Percentiles rank a stretch among this genome's conserved stretches.
Conservation (phyloP, 2,888 invertebrate species). For the Zootermopsis nevadensis region DNA sequence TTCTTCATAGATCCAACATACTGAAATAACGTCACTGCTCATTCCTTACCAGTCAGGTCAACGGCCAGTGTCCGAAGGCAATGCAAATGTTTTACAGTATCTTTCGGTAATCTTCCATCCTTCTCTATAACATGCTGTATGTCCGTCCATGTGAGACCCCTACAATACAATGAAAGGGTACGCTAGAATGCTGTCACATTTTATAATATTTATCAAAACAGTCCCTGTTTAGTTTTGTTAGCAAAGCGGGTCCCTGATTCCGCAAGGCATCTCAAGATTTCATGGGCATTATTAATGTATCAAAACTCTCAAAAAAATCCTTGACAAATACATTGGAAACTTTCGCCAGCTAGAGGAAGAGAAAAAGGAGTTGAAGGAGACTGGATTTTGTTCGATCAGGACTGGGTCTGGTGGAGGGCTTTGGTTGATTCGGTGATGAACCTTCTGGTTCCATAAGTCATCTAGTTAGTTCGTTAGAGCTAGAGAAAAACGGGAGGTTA, state of each 20-base stretch:
- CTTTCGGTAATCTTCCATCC: constrained; percentile 61
- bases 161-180: constrained; percentile 56
- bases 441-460: too few relatives aligned
- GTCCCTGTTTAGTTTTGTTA: not conserved
- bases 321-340: not conserved
- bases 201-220: too few relatives aligned
- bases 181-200: constrained; percentile 11
- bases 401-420: too few relatives aligned
- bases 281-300: not conserved
- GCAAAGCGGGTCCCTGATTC: too few relatives aligned
- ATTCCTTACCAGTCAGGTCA: constrained; percentile 60
- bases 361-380: too few relatives aligned
- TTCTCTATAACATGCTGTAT: constrained; percentile 64
- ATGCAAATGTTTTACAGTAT: constrained; percentile 61
- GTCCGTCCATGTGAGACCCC: constrained; percentile 66
- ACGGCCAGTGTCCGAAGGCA: constrained; percentile 62
- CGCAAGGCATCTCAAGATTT: not conserved
- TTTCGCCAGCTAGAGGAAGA: too few relatives aligned
- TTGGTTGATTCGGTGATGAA: too few relatives aligned
- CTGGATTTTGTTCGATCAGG: too few relatives aligned
- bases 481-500: too few relatives aligned
- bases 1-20: too few relatives aligned
- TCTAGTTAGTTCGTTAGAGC: too few relatives aligned
- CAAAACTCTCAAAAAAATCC: not conserved
- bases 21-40: too few relatives aligned